Evolutionary conservation across 2,113 vertebrate genomes (phyloP).

Genomic region (Hemiprocne comata): DNA sequence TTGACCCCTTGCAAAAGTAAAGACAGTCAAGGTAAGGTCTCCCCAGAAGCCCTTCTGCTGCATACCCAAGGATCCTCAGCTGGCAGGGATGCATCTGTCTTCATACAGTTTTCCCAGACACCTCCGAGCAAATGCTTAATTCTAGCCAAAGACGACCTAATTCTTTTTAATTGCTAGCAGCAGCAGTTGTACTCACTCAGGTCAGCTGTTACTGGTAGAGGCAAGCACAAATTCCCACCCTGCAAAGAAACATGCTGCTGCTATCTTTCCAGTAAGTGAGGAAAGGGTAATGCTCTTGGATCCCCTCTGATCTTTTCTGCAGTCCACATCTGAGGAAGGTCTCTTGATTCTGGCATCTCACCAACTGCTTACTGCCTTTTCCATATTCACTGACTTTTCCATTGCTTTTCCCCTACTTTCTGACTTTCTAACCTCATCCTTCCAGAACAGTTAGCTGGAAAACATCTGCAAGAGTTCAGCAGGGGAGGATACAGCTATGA

Average conservation of each 20-base stretch:
- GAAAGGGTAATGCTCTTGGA: neutral
- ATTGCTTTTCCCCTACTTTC: neutral
- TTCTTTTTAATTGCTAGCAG: neutral
- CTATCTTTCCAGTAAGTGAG: accelerated
- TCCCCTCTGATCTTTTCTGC: neutral
- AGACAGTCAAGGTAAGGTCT: neutral
- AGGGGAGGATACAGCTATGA: neutral
- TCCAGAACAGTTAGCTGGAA: neutral
- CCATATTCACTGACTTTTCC: neutral
- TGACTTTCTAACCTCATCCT: neutral
- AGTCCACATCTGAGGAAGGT: neutral
- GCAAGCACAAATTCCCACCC: neutral
- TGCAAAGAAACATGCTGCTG: neutral
- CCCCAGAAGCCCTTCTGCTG: neutral
- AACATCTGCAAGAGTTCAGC: neutral
- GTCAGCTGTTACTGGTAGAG: neutral
- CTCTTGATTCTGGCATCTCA: neutral
- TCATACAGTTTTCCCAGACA: neutral
- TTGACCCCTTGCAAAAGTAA: neutral
- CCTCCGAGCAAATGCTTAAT: neutral
- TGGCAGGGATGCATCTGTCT: neutral
- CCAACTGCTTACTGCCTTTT: neutral
- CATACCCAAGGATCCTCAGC: neutral
- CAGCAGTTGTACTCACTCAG: neutral
- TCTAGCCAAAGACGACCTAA: neutral